phyloP scores from a whole-genome alignment of 1,140 invertebrate species.

The Galleria mellonella region DNA sequence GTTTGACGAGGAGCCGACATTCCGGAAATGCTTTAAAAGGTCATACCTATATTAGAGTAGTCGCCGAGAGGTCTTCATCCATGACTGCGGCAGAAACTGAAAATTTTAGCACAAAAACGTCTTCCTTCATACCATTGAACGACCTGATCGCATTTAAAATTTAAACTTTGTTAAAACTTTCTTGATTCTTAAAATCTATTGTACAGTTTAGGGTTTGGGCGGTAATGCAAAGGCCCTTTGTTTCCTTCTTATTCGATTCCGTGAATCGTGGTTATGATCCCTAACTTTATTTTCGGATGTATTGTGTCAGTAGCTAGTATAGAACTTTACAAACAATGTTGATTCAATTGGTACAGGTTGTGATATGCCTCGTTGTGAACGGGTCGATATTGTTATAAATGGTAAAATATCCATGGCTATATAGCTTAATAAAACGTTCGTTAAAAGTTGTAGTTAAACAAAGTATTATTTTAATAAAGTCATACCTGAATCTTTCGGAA shows the following conservation, averaged over 20 bases:
- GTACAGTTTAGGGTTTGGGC: slow-evolving; percentile 67
- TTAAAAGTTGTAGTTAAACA: slow-evolving; percentile 71
- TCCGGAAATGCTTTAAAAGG: slow-evolving; percentile 27
- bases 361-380: slow-evolving; percentile 73
- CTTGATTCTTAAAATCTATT: slow-evolving; percentile 62
- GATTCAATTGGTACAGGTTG: slow-evolving; percentile 74
- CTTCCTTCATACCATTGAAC: slow-evolving; percentile 71
- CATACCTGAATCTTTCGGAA: slow-evolving; percentile 63
- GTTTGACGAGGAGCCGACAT: background rate
- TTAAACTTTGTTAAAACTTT: slow-evolving; percentile 65
- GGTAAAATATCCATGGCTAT: slow-evolving; percentile 70
- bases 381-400: slow-evolving; percentile 73
- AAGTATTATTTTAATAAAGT: slow-evolving; percentile 71
- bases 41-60: slow-evolving; percentile 54
- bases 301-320: slow-evolving; percentile 72
- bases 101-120: slow-evolving; percentile 71
- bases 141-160: slow-evolving; percentile 63
- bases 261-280: slow-evolving; percentile 70
- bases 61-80: slow-evolving; percentile 29
- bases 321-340: slow-evolving; percentile 73
- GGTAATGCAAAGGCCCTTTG: slow-evolving; percentile 50
- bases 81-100: slow-evolving; percentile 33
- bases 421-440: slow-evolving; percentile 71
- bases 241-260: slow-evolving; percentile 70
- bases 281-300: slow-evolving; percentile 69